Conservation (phyloP, 2,113 vertebrate species). For the Cariama cristata region DNA sequence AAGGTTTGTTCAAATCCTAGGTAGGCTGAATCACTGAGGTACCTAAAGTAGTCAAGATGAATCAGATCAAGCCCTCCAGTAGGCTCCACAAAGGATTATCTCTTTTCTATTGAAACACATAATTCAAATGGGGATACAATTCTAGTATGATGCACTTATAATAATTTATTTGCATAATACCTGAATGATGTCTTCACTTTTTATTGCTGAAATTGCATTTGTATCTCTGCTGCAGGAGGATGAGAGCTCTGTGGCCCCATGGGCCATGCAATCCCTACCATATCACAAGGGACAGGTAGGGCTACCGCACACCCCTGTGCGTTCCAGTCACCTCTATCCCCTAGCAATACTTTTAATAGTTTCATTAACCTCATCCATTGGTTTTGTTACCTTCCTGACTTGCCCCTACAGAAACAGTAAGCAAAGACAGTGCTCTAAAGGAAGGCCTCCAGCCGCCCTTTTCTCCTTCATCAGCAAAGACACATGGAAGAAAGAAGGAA, state of each 20-base stretch:
- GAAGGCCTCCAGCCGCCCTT: neutral
- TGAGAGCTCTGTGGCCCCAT: neutral
- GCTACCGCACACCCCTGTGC: rapidly evolving
- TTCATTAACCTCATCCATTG: neutral
- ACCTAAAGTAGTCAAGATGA: neutral
- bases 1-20: neutral
- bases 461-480: neutral
- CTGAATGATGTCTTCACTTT: neutral
- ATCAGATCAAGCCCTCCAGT: neutral
- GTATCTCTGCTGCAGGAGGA: neutral
- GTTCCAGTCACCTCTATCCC: neutral
- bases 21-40: neutral
- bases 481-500: neutral
- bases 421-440: neutral
- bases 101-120: neutral
- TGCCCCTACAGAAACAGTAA: neutral
- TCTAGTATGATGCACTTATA: neutral
- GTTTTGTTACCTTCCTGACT: neutral
- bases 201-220: neutral
- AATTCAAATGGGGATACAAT: neutral
- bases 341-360: neutral
- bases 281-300: no score
- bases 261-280: neutral
- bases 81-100: neutral
- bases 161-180: neutral